These are phyloP conservation scores for Drosophila peninsularis DNA, from an alignment of 2,888 invertebrate species.

Conservation along the genomic window DNA sequence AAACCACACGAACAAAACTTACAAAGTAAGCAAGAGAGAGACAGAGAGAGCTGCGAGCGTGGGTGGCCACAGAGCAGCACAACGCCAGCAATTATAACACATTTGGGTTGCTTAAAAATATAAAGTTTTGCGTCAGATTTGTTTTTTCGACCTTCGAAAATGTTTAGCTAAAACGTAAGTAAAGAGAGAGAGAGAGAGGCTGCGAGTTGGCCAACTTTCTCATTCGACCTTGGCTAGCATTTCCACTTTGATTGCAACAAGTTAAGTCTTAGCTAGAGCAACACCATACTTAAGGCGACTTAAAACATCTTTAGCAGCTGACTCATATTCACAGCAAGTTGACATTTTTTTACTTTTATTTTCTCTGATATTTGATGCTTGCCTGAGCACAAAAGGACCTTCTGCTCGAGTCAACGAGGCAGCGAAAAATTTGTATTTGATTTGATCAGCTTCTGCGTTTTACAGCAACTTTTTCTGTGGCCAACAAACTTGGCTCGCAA, in stretches of 20 bases:
- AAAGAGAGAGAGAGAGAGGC: not conserved
- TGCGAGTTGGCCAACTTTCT: constrained; percentile 1
- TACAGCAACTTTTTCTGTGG: constrained; percentile 25
- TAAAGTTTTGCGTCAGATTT: constrained; percentile 53
- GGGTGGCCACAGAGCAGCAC: not conserved
- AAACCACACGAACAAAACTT: constrained; percentile 6
- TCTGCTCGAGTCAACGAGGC: constrained; percentile 29
- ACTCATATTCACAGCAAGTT: constrained; percentile 16
- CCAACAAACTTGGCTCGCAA: constrained; percentile 1
- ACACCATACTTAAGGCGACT: constrained; percentile 13
- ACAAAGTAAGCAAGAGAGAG: not conserved
- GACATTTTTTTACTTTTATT: not conserved
- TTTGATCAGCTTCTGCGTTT: constrained; percentile 31
- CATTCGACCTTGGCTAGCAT: constrained; percentile 20
- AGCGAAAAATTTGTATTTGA: constrained; percentile 31
- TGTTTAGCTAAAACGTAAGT: constrained; percentile 2
- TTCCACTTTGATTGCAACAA: constrained; percentile 17
- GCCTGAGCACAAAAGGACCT: not conserved
- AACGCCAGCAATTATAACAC: constrained; percentile 58
- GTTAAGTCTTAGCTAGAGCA: constrained; percentile 16
- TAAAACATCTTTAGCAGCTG: constrained; percentile 9
- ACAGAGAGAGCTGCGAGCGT: not conserved
- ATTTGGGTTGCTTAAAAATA: constrained; percentile 65
- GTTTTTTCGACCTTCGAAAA: constrained; percentile 28
- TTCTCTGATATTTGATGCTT: constrained; percentile 8